A percentile compares a stretch with the other conserved stretches of the same genome.
These are phyloP conservation scores for Conops quadrifasciatus DNA, from an alignment of 2,888 invertebrate species.

Conservation along the genomic window DNA sequence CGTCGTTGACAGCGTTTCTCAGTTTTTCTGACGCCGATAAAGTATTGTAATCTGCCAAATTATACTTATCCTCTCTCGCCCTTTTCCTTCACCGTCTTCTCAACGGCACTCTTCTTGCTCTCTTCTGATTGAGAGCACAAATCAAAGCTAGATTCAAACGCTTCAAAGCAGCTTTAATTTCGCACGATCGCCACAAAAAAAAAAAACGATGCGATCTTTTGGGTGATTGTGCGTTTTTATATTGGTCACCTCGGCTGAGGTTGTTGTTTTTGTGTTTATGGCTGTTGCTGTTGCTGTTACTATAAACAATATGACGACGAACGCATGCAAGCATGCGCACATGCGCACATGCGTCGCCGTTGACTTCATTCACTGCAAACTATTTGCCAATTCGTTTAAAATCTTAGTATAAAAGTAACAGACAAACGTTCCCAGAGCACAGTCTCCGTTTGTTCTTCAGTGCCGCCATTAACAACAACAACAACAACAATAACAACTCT, in stretches of 20 bases:
- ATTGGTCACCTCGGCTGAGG: not conserved
- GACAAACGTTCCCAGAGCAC: constrained; percentile 13
- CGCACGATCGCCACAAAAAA: constrained; percentile 25
- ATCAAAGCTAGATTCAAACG: constrained; percentile 6
- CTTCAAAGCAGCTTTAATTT: constrained; percentile 14
- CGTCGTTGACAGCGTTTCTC: too few relatives aligned
- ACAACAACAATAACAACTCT: constrained; percentile 16
- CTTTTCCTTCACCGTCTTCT: too few relatives aligned
- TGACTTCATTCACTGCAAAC: not conserved
- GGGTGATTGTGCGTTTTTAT: constrained; percentile 41
- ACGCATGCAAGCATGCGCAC: too few relatives aligned
- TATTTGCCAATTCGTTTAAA: constrained; percentile 8
- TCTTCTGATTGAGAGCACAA: not conserved
- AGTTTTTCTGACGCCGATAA: too few relatives aligned
- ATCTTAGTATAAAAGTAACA: constrained; percentile 23
- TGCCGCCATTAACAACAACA: constrained; percentile 10
- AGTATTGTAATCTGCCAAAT: too few relatives aligned
- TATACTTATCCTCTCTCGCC: too few relatives aligned
- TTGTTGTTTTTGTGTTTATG: constrained; percentile 25
- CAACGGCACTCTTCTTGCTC: not conserved
- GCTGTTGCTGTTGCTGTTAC: constrained; percentile 26
- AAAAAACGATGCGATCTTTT: constrained; percentile 34
- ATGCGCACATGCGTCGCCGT: constrained; percentile 25
- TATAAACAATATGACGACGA: not conserved
- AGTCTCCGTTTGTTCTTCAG: constrained; percentile 21